Conservation (phyloP, 2,888 invertebrate genomes). For the Apamea monoglypha region DNA sequence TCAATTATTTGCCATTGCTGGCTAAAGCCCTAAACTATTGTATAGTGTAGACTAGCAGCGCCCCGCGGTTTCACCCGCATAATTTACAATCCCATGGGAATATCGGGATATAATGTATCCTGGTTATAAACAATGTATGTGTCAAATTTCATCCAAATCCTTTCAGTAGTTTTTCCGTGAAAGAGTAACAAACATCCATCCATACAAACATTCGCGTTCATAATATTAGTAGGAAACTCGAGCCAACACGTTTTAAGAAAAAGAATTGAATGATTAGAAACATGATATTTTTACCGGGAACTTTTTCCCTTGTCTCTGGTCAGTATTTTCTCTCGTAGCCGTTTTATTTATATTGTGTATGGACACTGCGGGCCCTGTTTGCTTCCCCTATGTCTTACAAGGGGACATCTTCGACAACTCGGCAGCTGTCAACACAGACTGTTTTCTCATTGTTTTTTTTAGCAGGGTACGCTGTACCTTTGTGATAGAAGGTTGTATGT, state of each 20-base stretch:
- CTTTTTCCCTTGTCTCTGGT: constrained; percentile 28
- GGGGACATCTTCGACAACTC: constrained; percentile 36
- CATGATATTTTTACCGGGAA: constrained; percentile 30
- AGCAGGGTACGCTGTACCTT: not conserved
- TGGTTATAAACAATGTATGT: too few relatives aligned
- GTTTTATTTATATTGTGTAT: constrained; percentile 59
- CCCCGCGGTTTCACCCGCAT: too few relatives aligned
- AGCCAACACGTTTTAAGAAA: not conserved
- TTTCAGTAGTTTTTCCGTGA: too few relatives aligned
- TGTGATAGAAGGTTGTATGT: not conserved
- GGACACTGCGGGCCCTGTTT: constrained; percentile 51
- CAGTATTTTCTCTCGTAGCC: constrained; percentile 44
- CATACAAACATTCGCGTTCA: too few relatives aligned
- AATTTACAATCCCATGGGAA: too few relatives aligned
- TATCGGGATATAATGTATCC: too few relatives aligned
- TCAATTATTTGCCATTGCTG: not conserved
- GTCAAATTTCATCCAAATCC: too few relatives aligned
- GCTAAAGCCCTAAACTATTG: not conserved
- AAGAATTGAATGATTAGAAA: constrained; percentile 23
- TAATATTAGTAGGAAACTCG: too few relatives aligned
- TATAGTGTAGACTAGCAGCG: too few relatives aligned
- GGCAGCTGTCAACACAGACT: constrained; percentile 48
- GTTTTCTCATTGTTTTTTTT: constrained; percentile 46
- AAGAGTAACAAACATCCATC: too few relatives aligned
- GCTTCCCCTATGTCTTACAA: constrained; percentile 52